Percentiles rank a stretch among this genome's conserved stretches.
phyloP scores from a whole-genome alignment of 2,888 invertebrate species.

The Escarpia spicata region DNA sequence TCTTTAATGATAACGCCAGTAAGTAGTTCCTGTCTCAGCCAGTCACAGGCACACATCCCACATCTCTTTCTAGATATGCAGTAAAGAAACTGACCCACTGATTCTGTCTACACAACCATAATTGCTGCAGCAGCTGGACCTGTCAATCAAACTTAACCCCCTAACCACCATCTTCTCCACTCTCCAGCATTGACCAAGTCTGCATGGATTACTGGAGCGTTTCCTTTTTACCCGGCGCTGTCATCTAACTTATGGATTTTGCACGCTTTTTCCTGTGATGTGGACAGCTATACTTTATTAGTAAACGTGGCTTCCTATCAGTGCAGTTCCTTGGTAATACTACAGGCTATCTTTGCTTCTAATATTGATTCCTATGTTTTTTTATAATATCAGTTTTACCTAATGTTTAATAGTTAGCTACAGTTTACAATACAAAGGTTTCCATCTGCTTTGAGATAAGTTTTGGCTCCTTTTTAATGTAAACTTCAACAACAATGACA shows the following conservation, averaged over 20 bases:
- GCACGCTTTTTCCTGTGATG: not conserved
- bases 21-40: not conserved
- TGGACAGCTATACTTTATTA: not conserved
- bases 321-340: not conserved
- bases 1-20: not conserved
- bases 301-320: not conserved
- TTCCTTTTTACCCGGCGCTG: not conserved
- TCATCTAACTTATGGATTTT: constrained; percentile 16
- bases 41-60: not conserved
- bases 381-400: not conserved
- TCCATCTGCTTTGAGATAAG: not conserved
- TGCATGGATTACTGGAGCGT: not conserved
- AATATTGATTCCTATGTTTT: not conserved
- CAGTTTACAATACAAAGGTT: not conserved
- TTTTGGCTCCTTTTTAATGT: not conserved
- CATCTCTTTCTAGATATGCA: constrained; percentile 6
- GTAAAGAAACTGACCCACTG: constrained; percentile 1
- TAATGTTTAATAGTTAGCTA: not conserved
- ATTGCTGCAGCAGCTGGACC: constrained; percentile 6
- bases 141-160: not conserved
- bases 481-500: not conserved
- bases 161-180: not conserved
- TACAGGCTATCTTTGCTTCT: not conserved
- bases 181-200: not conserved
- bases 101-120: not conserved